Evolutionary conservation across 2,113 vertebrate species (phyloP).

Genomic region (Larimichthys polyactis): DNA sequence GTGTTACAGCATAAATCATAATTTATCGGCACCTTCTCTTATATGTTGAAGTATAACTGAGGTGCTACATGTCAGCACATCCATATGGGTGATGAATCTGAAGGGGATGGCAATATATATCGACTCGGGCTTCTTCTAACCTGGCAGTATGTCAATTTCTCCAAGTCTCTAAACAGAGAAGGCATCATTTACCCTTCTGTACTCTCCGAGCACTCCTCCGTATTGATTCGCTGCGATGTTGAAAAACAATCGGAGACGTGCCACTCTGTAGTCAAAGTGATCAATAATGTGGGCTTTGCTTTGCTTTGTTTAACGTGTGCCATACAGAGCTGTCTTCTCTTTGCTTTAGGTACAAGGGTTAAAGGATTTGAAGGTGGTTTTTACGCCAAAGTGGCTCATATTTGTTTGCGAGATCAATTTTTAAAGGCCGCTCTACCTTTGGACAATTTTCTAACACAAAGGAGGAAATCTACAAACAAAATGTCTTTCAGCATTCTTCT

Average conservation of each 20-base stretch:
- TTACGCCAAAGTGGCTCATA: not conserved
- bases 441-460: not conserved
- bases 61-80: conserved; percentile 62
- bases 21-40: conserved; percentile 40
- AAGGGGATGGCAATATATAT: conserved; percentile 62
- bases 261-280: conserved; percentile 56
- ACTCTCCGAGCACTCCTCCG: conserved; percentile 48
- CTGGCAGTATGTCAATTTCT: conserved; percentile 78
- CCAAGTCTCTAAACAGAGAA: conserved; percentile 70
- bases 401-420: not conserved
- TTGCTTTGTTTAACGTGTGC: conserved; percentile 41
- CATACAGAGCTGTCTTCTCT: not conserved
- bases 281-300: conserved; percentile 57
- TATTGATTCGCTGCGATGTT: conserved; percentile 73
- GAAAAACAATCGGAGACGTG: conserved; percentile 73
- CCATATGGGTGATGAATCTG: conserved; percentile 69
- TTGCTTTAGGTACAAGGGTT: not conserved
- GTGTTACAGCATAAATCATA: no score
- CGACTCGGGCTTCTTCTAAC: conserved; percentile 58
- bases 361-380: not conserved
- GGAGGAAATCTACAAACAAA: not conserved
- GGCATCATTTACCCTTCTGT: conserved; percentile 73
- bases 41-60: conserved; percentile 47
- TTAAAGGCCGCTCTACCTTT: not conserved
- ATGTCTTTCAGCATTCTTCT: not conserved